Conservation (phyloP, 2,888 invertebrate genomes). For the Hartigia nigra region DNA sequence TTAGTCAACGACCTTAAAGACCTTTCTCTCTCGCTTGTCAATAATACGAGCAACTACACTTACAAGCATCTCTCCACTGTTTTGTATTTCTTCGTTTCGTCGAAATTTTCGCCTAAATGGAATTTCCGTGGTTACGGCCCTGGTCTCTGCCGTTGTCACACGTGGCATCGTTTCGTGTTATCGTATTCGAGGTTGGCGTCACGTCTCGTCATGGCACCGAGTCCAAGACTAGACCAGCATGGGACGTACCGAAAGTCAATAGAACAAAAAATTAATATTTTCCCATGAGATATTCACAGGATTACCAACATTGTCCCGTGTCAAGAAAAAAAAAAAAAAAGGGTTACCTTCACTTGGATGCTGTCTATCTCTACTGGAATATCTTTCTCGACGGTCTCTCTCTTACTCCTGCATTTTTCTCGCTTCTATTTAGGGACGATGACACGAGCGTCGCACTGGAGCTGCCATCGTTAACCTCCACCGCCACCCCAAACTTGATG, state of each 20-base stretch:
- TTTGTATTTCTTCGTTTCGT: background rate
- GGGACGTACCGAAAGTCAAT: background rate
- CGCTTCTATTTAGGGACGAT: background rate
- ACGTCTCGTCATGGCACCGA: background rate
- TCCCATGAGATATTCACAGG: background rate
- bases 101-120: background rate
- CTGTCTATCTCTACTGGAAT: background rate
- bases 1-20: background rate
- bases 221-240: background rate
- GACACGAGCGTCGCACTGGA: background rate
- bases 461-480: background rate
- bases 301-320: background rate
- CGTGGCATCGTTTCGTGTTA: conserved; percentile 23
- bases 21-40: background rate
- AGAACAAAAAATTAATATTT: background rate
- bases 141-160: conserved; percentile 10
- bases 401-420: background rate
- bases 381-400: background rate
- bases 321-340: background rate
- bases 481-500: background rate
- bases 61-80: background rate
- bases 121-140: background rate
- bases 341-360: background rate
- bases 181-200: conserved; percentile 21
- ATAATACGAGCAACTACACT: background rate